phyloP scores from a whole-genome alignment of 2,797 vertebrate genomes.

The Phrynocephalus guinanensis region DNA sequence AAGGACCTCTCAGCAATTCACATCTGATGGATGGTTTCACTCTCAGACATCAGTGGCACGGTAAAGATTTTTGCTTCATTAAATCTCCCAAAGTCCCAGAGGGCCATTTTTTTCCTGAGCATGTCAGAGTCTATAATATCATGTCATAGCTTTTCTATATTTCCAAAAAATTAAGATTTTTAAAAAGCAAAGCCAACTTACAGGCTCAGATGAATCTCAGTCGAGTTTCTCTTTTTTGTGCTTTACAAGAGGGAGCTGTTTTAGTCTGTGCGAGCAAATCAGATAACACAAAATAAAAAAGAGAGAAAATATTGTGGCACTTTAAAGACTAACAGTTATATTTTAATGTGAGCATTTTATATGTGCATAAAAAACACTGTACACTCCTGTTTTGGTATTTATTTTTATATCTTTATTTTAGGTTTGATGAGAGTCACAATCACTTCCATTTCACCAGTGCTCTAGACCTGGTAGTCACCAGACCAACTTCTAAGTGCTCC shows the following conservation, averaged over 20 bases:
- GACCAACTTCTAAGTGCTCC: neutral
- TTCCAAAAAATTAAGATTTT: neutral
- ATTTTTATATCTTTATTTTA: neutral
- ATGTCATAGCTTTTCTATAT: rapidly evolving
- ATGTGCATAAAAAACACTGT: neutral
- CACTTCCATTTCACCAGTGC: neutral
- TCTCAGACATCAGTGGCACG: neutral
- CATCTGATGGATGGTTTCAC: rapidly evolving
- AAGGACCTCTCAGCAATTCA: rapidly evolving
- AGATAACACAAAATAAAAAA: too few species aligned
- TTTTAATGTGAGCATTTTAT: neutral
- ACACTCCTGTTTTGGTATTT: neutral
- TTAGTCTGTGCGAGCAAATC: too few species aligned
- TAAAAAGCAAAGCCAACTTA: constrained; percentile 30
- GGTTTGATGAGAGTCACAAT: neutral
- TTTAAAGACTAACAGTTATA: too few species aligned
- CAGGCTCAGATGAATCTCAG: neutral
- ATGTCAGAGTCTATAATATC: neutral
- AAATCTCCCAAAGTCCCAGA: rapidly evolving
- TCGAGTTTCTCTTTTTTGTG: neutral
- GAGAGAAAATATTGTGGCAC: too few species aligned
- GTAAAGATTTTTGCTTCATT: neutral
- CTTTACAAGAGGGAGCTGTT: too few species aligned
- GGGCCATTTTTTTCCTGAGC: rapidly evolving
- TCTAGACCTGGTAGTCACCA: too few species aligned